Percentiles rank a stretch among this genome's conserved stretches.
phyloP scores from a whole-genome alignment of 2,797 vertebrate genomes.

The Onychomys torridus region DNA sequence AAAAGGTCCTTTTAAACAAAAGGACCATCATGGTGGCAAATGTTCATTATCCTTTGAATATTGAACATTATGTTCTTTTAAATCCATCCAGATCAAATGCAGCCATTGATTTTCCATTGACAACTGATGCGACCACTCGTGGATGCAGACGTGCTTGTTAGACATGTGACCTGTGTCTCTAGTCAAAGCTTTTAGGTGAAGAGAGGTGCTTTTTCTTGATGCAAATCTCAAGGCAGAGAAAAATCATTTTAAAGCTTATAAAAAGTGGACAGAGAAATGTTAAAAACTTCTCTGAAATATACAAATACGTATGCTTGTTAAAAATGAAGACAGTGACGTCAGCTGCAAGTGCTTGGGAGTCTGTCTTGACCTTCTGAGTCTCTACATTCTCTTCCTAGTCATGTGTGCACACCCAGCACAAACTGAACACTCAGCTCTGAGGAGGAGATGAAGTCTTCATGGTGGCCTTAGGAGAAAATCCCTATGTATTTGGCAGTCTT shows the following conservation, averaged over 20 bases:
- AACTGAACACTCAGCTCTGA: conserved; percentile 90
- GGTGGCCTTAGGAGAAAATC: conserved; percentile 87
- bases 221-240: conserved; percentile 89
- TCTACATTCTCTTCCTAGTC: conserved; percentile 87
- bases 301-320: conserved; percentile 89
- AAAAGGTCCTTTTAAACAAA: conserved; percentile 90
- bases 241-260: conserved; percentile 91
- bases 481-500: conserved; percentile 92
- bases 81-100: conserved; percentile 87
- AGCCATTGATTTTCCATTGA: conserved; percentile 86
- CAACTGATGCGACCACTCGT: conserved; percentile 87
- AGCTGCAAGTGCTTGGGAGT: conserved; percentile 88
- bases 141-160: conserved; percentile 84
- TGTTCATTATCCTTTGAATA: conserved; percentile 86
- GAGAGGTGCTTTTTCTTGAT: conserved; percentile 89
- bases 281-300: conserved; percentile 90
- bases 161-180: conserved; percentile 84
- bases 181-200: conserved; percentile 88
- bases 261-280: conserved; percentile 90
- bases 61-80: conserved; percentile 88
- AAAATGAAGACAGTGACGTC: conserved; percentile 89
- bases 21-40: conserved; percentile 89
- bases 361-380: conserved; percentile 87
- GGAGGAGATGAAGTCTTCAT: conserved; percentile 87
- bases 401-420: conserved; percentile 87